Evolutionary conservation across 2,797 vertebrate genomes (phyloP).

Genomic region (Spea hammondii): DNA sequence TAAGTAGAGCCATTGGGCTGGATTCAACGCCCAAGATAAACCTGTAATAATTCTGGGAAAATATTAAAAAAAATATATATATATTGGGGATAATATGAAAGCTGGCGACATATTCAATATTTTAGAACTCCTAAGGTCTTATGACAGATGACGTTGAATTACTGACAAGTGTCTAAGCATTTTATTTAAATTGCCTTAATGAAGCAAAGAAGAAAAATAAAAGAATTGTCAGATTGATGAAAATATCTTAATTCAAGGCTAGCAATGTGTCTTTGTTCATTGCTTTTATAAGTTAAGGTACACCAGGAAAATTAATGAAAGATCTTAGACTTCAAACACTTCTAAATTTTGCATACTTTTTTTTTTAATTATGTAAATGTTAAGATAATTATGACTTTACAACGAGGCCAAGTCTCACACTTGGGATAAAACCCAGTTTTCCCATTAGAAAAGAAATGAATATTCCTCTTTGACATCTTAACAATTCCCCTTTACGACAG

Average conservation of each 20-base stretch:
- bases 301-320: conserved; percentile 22
- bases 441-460: conserved; percentile 35
- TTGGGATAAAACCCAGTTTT: conserved; percentile 44
- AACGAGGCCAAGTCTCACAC: conserved; percentile 41
- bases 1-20: no score
- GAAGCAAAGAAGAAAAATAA: conserved; percentile 12
- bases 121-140: conserved; percentile 14
- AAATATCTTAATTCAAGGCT: conserved; percentile 39
- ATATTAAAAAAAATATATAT: not conserved
- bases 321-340: conserved; percentile 41
- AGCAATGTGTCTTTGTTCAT: conserved; percentile 11
- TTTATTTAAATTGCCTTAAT: conserved; percentile 39
- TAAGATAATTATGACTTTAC: conserved; percentile 22
- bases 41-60: no score
- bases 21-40: no score
- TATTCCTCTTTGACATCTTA: conserved; percentile 4
- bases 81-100: conserved; percentile 36
- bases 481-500: not conserved
- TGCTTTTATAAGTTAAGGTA: conserved; percentile 31
- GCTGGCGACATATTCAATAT: conserved; percentile 24
- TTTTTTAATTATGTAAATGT: conserved; percentile 35
- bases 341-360: conserved; percentile 28
- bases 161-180: conserved; percentile 37
- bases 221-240: conserved; percentile 27
- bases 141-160: conserved; percentile 28